phyloP scores from a whole-genome alignment of 2,797 vertebrate species.

The Ctenochaetus hawaiiensis region DNA sequence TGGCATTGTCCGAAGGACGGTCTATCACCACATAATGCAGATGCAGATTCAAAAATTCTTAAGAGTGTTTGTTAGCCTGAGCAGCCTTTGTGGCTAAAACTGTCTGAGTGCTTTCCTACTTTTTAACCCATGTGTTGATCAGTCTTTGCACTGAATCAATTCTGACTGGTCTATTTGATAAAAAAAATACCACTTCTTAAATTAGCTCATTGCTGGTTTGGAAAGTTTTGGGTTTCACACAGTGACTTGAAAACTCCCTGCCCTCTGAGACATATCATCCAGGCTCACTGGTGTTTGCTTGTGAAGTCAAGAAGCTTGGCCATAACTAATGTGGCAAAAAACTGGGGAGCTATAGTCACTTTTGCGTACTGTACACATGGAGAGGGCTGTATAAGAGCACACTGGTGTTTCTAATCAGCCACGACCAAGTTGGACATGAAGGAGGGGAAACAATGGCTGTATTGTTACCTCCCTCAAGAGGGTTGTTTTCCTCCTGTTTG shows the following conservation, averaged over 20 bases:
- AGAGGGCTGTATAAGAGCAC: slow-evolving; percentile 6
- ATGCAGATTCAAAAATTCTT: background rate
- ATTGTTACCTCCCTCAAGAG: slow-evolving; percentile 21
- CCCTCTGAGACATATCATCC: background rate
- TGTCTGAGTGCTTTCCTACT: background rate
- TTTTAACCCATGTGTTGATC: no score
- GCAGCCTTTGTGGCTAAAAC: background rate
- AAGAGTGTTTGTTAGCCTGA: background rate
- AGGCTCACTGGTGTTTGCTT: background rate
- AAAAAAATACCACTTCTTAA: background rate
- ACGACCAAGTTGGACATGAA: slow-evolving; percentile 22
- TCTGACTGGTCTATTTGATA: background rate
- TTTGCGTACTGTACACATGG: slow-evolving; percentile 11
- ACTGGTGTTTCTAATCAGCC: slow-evolving; percentile 49
- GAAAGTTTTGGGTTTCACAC: background rate
- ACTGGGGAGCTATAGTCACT: background rate
- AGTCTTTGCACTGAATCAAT: background rate
- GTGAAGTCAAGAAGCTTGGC: background rate
- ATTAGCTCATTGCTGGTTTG: background rate
- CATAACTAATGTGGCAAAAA: background rate
- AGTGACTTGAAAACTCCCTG: background rate
- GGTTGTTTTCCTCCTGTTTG: background rate
- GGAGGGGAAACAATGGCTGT: slow-evolving; percentile 34
- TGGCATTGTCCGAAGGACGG: background rate
- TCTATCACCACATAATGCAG: no score